These are phyloP conservation scores for Spodoptera litura DNA, from an alignment of 1,140 invertebrate species.

Conservation along the genomic window DNA sequence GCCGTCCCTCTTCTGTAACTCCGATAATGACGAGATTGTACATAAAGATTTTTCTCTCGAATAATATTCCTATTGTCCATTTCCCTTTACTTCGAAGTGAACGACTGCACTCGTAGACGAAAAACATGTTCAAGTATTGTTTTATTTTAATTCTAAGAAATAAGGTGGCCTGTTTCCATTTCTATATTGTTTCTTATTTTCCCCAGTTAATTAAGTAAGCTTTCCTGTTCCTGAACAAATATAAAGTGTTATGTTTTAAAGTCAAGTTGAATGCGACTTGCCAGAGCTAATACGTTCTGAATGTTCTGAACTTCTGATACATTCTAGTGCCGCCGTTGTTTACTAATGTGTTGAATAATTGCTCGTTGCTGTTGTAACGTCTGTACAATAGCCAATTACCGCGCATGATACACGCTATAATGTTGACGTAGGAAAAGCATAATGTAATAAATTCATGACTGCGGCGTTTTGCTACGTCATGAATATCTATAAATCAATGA, in stretches of 20 bases:
- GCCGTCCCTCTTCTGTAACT: background rate
- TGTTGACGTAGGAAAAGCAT: slow-evolving; percentile 13
- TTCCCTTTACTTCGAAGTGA: slow-evolving; percentile 20
- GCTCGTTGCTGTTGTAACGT: background rate
- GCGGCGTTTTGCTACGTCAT: slow-evolving; percentile 11
- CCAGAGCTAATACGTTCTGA: too few species aligned
- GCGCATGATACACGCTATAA: slow-evolving; percentile 8
- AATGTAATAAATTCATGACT: slow-evolving; percentile 28
- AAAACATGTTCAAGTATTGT: slow-evolving; percentile 7
- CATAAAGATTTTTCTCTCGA: slow-evolving; percentile 32
- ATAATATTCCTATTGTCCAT: slow-evolving; percentile 31
- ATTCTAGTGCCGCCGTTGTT: background rate
- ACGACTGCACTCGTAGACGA: slow-evolving; percentile 13
- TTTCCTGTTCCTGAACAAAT: slow-evolving; percentile 9
- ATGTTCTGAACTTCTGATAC: too few species aligned
- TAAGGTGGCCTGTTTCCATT: background rate
- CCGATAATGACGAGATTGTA: slow-evolving; percentile 26
- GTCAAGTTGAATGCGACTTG: background rate
- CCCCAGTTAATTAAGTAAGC: slow-evolving; percentile 10
- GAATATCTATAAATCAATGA: slow-evolving; percentile 35
- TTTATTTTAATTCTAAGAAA: slow-evolving; percentile 12
- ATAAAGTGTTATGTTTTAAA: background rate
- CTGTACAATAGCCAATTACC: slow-evolving; percentile 20
- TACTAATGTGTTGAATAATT: background rate
- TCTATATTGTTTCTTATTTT: background rate